Evolutionary conservation across 2,888 invertebrate genomes (phyloP).

Genomic region (Vannuccia rotundouncinata): DNA sequence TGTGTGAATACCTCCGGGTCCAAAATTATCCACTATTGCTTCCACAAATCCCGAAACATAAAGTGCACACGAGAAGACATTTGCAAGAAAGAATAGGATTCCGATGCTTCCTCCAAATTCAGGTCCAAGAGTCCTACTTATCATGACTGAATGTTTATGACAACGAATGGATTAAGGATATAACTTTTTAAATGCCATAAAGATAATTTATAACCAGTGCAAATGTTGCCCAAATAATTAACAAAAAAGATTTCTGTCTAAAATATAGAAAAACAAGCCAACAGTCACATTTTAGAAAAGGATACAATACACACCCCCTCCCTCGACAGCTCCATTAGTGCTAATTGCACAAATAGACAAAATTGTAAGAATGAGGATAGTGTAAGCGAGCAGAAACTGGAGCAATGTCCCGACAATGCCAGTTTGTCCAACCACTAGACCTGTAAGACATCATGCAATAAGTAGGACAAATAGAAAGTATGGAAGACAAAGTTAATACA

Average conservation of each 20-base stretch:
- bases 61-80: constrained; percentile 89
- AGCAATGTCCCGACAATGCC: constrained; percentile 77
- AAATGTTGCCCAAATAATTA: too few relatives aligned
- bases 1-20: constrained; percentile 60
- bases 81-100: constrained; percentile 91
- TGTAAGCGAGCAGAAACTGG: constrained; percentile 84
- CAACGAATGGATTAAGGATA: too few relatives aligned
- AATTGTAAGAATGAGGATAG: constrained; percentile 88
- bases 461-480: not conserved
- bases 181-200: too few relatives aligned
- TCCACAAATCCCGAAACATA: constrained; percentile 93
- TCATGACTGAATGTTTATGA: too few relatives aligned
- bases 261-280: constrained; percentile 30
- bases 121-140: constrained; percentile 90
- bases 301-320: constrained; percentile 96
- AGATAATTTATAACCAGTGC: too few relatives aligned
- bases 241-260: constrained; percentile 39
- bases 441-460: constrained; percentile 60
- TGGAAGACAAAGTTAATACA: not conserved
- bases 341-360: constrained; percentile 95
- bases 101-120: constrained; percentile 99
- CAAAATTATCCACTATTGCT: constrained; percentile 66
- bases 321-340: constrained; percentile 97
- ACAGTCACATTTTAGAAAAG: constrained; percentile 14
- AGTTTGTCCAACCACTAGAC: constrained; percentile 91